Evolutionary conservation across 2,888 invertebrate species (phyloP), one percentile per base, ranked within the genome.

Genomic region (Leptinotarsa juncta): DNA sequence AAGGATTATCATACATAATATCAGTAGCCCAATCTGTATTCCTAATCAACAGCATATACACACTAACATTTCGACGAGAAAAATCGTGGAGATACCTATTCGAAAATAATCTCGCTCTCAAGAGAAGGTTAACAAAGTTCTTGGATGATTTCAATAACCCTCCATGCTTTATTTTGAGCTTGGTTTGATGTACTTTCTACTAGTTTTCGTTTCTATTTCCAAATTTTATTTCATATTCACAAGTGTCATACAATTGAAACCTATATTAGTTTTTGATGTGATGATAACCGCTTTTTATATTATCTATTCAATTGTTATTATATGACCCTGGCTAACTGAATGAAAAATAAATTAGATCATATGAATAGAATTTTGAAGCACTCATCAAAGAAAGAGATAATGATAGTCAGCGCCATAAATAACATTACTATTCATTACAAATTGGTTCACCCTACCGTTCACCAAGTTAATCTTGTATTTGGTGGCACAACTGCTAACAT

Each of bases 281-380:
- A 26, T 4, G 26, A 26, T 26, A 26, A 26, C 26, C 4, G 26
- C 26, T 26, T 26, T 26, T 26, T 26, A 26, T 26, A 26, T 26
- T 26, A 4, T 26, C 26, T 26, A 26, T 26, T 26, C 26, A 26
- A 26, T 26, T 26, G 0, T 15, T 71, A 74, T 20, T 74, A 67
- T 65, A 18, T 68, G 1, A n/a, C 23, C 4, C 20, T 50, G 5
- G 53, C 67, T 12, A 68, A 74, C 20, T 74, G 74, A 68, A 49
- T 71, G 49, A 71, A 50, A 18, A 74, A 74, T 62, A 71, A 55
- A 68, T 70, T 66, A 60, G 50, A 74, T 42, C 32, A 4, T 50
- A 66, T 62, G n/a, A 67, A 67, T 48, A 20, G 18, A 20, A 51
- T 20, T 7, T 15, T 53, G 51, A 23, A 14, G 26, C 15, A 32